These are phyloP conservation scores for Tachycineta bicolor DNA, from an alignment of 2,113 vertebrate species.

Conservation along the genomic window DNA sequence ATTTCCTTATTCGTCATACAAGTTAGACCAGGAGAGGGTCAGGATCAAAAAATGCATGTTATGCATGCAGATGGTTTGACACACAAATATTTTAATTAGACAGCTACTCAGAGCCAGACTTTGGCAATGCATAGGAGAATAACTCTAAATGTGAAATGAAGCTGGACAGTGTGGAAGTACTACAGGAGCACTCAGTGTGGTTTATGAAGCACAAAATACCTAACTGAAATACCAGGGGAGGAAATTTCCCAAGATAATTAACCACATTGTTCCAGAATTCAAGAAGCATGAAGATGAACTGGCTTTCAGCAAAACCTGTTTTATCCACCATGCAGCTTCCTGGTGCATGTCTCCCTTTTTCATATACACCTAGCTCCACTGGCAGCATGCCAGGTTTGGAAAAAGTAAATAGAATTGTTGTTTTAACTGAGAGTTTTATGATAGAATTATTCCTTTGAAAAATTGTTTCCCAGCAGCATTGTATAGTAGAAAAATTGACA, in stretches of 20 bases:
- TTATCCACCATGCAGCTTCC: background rate
- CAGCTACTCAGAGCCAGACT: background rate
- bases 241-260: constrained; percentile 20
- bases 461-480: background rate
- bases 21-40: background rate
- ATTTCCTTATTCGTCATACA: background rate
- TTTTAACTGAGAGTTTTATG: background rate
- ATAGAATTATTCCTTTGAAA: background rate
- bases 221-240: background rate
- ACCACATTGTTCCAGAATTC: background rate
- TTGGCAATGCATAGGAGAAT: background rate
- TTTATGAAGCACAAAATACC: constrained; percentile 14
- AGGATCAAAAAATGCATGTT: background rate
- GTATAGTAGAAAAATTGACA: background rate
- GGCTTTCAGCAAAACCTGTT: background rate
- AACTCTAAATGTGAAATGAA: background rate
- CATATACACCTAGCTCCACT: background rate
- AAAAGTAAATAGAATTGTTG: background rate
- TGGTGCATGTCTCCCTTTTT: background rate
- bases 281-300: background rate
- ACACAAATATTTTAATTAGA: constrained; percentile 27
- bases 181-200: background rate
- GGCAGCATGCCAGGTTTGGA: background rate
- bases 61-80: background rate
- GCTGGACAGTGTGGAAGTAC: background rate